These are phyloP conservation scores for Bolinopsis microptera DNA, from an alignment of 37 sponge, comb jelly and placozoan species.

Conservation along the genomic window DNA sequence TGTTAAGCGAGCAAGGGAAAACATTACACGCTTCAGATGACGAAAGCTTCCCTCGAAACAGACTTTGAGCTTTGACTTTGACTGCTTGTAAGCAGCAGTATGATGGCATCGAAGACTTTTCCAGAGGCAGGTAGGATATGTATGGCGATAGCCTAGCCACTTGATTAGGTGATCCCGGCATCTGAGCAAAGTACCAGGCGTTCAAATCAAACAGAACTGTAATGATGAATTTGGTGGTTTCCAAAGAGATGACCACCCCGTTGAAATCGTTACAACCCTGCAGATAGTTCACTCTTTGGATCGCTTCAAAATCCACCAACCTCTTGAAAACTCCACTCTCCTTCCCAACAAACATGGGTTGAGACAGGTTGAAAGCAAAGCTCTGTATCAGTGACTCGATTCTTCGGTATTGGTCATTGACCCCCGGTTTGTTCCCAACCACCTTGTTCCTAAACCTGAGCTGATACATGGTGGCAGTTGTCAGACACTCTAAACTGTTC, in stretches of 20 bases:
- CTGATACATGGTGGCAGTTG: constrained; percentile 47
- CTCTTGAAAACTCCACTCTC: constrained; percentile 6
- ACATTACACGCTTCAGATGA: constrained; percentile 61
- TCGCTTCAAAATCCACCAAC: constrained; percentile 44
- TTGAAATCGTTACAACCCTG: constrained; percentile 56
- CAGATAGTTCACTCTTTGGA: constrained; percentile 26
- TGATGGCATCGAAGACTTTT: not conserved
- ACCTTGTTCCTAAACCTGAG: constrained; percentile 26
- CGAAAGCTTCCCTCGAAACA: constrained; percentile 35
- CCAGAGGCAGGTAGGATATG: constrained; percentile 37
- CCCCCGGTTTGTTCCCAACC: constrained; percentile 4
- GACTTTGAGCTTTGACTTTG: constrained; percentile 36
- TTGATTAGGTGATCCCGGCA: constrained; percentile 29
- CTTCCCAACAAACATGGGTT: constrained; percentile 13
- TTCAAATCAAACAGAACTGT: constrained; percentile 42
- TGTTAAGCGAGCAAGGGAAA: constrained; percentile 52
- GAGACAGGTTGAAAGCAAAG: constrained; percentile 5
- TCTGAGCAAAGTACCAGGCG: constrained; percentile 63
- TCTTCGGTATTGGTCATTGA: constrained; percentile 50
- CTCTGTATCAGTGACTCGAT: constrained; percentile 58
- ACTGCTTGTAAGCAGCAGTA: constrained; percentile 51
- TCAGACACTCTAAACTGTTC: not conserved
- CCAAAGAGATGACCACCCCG: constrained; percentile 8
- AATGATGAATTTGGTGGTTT: constrained; percentile 38
- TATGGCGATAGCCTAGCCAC: constrained; percentile 47